Conservation (phyloP, 2,113 vertebrate species). For the Anser brachyrhynchus region DNA sequence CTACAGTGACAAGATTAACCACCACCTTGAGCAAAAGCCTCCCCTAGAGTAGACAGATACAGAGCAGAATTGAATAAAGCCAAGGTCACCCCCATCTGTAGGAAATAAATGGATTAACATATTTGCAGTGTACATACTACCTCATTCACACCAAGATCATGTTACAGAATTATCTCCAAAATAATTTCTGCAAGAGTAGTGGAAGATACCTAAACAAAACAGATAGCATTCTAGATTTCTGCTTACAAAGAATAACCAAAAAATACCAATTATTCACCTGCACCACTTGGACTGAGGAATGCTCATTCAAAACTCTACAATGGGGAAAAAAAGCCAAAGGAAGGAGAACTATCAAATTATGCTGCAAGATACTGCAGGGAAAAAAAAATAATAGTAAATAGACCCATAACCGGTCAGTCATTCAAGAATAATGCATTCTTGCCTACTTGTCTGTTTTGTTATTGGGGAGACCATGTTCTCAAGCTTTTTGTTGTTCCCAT, state of each 20-base stretch:
- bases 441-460: not conserved
- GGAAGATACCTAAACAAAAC: not conserved
- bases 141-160: not conserved
- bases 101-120: not conserved
- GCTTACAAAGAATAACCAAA: not conserved
- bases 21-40: not conserved
- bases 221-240: not conserved
- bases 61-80: not conserved
- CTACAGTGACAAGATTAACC: not conserved
- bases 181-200: not conserved
- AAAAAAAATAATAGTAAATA: not conserved
- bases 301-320: not conserved
- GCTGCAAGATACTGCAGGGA: not conserved
- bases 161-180: not conserved
- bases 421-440: not conserved
- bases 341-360: too few relatives aligned
- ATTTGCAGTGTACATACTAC: not conserved
- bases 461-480: not conserved
- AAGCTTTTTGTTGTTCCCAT: not conserved
- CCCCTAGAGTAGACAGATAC: not conserved
- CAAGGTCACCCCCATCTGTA: not conserved
- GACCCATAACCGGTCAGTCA: not conserved
- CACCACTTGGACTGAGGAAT: not conserved
- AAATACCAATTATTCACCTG: not conserved
- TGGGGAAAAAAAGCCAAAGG: not conserved